Evolutionary conservation across 2,888 invertebrate genomes (phyloP).

Genomic region (Cantharis nigra): DNA sequence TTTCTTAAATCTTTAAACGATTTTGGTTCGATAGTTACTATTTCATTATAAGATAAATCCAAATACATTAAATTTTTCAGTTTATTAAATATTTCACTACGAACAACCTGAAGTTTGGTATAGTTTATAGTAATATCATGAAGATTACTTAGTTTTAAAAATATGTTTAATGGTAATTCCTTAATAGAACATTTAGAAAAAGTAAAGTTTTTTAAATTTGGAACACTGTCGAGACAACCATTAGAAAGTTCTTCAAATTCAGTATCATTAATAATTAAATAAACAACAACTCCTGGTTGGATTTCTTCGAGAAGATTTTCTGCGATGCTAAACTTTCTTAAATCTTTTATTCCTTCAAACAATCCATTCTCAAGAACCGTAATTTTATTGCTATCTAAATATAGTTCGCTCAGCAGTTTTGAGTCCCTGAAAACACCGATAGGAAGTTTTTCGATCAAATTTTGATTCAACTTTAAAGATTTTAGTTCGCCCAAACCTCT

Average conservation of each 20-base stretch:
- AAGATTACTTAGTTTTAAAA: not conserved
- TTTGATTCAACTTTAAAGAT: not conserved
- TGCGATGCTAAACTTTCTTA: not conserved
- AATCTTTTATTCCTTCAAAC: not conserved
- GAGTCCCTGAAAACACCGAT: not conserved
- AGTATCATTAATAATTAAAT: conserved; percentile 4
- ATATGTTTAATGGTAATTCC: not conserved
- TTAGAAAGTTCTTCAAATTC: not conserved
- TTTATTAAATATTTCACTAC: not conserved
- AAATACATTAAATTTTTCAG: conserved; percentile 4
- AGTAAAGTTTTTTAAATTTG: not conserved
- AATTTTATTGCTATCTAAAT: not conserved
- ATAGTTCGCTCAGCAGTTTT: not conserved
- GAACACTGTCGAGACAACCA: not conserved
- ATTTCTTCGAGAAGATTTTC: conserved; percentile 4
- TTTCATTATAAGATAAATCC: conserved; percentile 8
- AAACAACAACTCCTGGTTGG: not conserved
- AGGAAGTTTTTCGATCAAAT: not conserved
- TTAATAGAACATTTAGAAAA: not conserved
- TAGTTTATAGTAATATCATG: not conserved
- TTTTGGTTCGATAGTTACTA: conserved; percentile 2
- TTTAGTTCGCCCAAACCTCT: not conserved
- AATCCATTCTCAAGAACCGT: not conserved
- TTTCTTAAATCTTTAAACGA: conserved; percentile 8
- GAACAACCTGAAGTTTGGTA: not conserved